Conservation (phyloP, 1,140 invertebrate species). For the Brachionus paranguensis region DNA sequence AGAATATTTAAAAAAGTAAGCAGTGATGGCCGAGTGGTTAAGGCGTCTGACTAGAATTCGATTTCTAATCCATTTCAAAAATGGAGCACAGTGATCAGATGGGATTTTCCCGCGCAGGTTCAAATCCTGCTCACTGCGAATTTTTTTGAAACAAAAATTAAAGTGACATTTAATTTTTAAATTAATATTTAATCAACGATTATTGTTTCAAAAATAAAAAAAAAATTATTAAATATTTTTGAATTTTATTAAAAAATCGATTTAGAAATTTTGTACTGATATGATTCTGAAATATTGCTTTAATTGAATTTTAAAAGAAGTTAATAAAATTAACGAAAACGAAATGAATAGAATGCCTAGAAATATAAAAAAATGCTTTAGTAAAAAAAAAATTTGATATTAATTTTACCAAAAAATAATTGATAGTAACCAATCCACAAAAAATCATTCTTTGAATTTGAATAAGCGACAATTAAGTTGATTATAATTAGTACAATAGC, state of each 20-base stretch:
- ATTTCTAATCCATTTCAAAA: not conserved
- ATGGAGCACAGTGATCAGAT: not conserved
- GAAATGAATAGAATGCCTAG: not conserved
- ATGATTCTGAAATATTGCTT: not conserved
- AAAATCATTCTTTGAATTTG: not conserved
- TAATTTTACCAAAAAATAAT: not conserved
- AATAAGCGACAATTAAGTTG: not conserved
- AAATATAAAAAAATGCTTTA: not conserved
- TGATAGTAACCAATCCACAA: not conserved
- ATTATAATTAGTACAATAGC: not conserved
- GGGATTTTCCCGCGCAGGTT: not conserved
- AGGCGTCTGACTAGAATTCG: not conserved
- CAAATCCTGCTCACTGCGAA: not conserved
- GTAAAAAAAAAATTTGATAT: not conserved
- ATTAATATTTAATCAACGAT: too few species aligned
- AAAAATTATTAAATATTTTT: not conserved
- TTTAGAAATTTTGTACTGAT: not conserved
- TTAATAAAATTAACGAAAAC: not conserved
- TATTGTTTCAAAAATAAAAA: not conserved
- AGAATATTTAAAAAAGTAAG: not conserved
- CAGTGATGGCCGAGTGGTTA: not conserved
- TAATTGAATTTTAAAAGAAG: not conserved
- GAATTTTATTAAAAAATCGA: not conserved
- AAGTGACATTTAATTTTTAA: too few species aligned
- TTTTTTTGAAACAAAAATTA: not conserved